Base-by-base conservation (phyloP, 2,888 invertebrate genomes). In the Anthophora plumipes region DNA sequence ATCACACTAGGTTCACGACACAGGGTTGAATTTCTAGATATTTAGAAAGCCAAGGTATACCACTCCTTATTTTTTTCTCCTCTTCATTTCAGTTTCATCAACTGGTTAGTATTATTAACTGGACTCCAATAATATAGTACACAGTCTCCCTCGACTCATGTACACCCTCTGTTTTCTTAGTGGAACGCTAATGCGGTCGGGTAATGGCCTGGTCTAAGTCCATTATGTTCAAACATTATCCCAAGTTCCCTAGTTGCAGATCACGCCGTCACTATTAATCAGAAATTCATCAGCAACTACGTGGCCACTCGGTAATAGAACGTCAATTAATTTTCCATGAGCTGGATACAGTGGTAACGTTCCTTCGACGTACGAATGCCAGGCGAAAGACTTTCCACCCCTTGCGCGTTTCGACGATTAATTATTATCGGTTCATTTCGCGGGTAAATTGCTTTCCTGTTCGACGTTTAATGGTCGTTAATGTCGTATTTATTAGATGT, bases 151-250 rank as follows among this genome's bases (percentile, higher is more conserved):
- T 17, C 31, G 31, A 31, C 31, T 31, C 31, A 3, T 31, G 31
- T 31, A 31, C 31, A n/a, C 31, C 17, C n/a, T 46, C 59, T 68
- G 52, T 57, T 57, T 74, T 59, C 63, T 48, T 71, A 85, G 72
- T 43, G 31, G 43, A 57, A 60, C 60, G 67, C 50, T 82, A 86
- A 80, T 70, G 71, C 48, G 20, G 39, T 25, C 37, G 55, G 43
- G 41, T 84, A 84, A 86, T 82, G 70, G 63, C n/a, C 50, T 41
- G 50, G 59, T 69, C 61, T 57, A 20, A 57, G 61, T 76, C 68
- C 64, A 80, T 86, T 84, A 80, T 79, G 77, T 59, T 71, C 64
- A 78, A 84, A 84, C 76, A 82, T 82, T 77, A 69, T 69, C 70
- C 60, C 60, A 43, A 60, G 67, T 55, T 77, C 55, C 52, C 31